Evolutionary conservation across 2,888 invertebrate species (phyloP).

Genomic region (Caenorhabditis virilis): DNA sequence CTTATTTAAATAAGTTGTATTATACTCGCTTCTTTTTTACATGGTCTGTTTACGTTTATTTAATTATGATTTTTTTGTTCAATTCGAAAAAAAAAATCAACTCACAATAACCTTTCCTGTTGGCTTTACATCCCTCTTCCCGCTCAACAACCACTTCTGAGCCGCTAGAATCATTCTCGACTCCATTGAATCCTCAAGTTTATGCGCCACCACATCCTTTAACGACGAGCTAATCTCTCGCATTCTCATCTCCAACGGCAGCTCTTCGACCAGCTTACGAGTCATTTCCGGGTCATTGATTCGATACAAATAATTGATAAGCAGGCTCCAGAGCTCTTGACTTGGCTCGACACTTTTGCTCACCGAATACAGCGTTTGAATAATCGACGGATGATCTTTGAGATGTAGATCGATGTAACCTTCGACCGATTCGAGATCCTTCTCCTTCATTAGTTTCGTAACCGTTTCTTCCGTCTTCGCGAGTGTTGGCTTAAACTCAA

Average conservation of each 20-base stretch:
- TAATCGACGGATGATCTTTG: neutral
- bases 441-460: neutral
- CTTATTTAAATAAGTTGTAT: too few species aligned
- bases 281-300: neutral
- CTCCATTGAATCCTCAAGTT: neutral
- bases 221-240: conserved; percentile 1
- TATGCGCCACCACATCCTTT: conserved; percentile 2
- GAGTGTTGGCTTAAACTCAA: conserved; percentile 2
- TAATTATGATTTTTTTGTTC: too few species aligned
- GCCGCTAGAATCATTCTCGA: neutral
- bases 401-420: neutral
- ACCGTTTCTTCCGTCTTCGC: neutral
- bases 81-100: too few species aligned
- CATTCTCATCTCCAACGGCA: neutral
- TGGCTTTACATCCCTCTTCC: too few species aligned
- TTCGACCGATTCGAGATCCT: conserved; percentile 1
- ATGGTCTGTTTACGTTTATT: too few species aligned
- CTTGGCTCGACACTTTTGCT: neutral
- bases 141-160: neutral
- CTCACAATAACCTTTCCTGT: too few species aligned
- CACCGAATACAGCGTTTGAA: conserved; percentile 1
- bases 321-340: neutral
- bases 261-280: neutral
- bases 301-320: conserved; percentile 1
- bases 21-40: too few species aligned